Evolutionary conservation across 23 tunicate species (phyloP).

Genomic region (Ciona savignyi): DNA sequence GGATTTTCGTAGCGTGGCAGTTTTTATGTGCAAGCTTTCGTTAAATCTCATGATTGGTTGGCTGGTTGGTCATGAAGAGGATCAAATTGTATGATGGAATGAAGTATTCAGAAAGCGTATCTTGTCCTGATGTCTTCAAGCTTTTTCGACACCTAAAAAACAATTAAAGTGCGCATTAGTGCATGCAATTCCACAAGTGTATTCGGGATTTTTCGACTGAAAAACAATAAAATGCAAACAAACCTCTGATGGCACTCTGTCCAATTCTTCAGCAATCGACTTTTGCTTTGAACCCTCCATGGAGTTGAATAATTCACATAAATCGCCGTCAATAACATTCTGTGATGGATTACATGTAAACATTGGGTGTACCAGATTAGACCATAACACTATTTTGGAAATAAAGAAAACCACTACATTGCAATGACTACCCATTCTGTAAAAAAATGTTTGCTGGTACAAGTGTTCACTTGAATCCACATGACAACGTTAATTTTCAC

Average conservation of each 20-base stretch:
- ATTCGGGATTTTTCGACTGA: background rate
- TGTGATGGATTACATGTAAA: conserved; percentile 3
- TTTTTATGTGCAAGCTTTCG: too few relatives aligned
- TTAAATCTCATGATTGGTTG: background rate
- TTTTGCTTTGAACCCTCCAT: conserved; percentile 87
- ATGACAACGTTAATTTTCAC: too few relatives aligned
- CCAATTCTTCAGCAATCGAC: conserved; percentile 87
- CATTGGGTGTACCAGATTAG: too few relatives aligned
- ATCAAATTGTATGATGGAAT: background rate
- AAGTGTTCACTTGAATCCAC: too few relatives aligned
- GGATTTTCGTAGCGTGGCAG: too few relatives aligned
- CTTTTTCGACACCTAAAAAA: conserved; percentile 80
- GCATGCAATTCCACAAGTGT: background rate
- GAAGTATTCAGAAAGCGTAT: conserved; percentile 59
- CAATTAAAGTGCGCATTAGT: background rate
- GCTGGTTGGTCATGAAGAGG: background rate
- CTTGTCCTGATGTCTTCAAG: conserved; percentile 95
- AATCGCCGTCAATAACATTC: conserved; percentile 97
- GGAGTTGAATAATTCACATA: conserved; percentile 85
- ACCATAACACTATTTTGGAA: too few relatives aligned
- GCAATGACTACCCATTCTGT: background rate
- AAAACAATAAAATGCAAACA: background rate
- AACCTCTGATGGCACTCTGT: conserved; percentile 87
- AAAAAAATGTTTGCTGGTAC: background rate
- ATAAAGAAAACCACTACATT: too few relatives aligned